Evolutionary conservation across 1,140 invertebrate genomes (phyloP).

Genomic region (Oreohelix idahoensis): DNA sequence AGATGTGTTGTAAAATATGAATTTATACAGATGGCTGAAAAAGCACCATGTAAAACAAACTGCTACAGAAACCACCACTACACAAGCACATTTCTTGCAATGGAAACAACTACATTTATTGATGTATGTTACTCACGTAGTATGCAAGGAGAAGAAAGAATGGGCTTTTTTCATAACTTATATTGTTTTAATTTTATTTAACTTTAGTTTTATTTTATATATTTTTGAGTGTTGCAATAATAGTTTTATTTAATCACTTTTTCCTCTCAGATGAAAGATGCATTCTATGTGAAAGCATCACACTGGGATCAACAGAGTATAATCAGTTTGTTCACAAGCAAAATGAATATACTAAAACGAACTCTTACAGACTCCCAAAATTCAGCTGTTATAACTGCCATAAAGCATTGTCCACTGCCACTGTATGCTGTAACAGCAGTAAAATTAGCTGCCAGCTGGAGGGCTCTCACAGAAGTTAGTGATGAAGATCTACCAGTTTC

Average conservation of each 20-base stretch:
- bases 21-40: too few species aligned
- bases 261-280: slow-evolving; percentile 34
- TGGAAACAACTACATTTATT: too few species aligned
- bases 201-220: too few species aligned
- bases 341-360: not conserved
- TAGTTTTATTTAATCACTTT: not conserved
- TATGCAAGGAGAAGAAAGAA: too few species aligned
- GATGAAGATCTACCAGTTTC: slow-evolving; percentile 19
- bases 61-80: too few species aligned
- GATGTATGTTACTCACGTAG: too few species aligned
- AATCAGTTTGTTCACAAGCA: not conserved
- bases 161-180: too few species aligned
- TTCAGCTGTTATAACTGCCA: not conserved
- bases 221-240: too few species aligned
- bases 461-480: not conserved
- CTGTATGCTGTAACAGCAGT: slow-evolving; percentile 19
- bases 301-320: slow-evolving; percentile 23
- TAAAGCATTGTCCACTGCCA: slow-evolving; percentile 12
- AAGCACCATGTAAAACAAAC: too few species aligned
- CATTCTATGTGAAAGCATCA: slow-evolving; percentile 17
- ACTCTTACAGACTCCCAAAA: slow-evolving; percentile 16
- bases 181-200: too few species aligned
- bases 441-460: slow-evolving; percentile 12
- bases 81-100: too few species aligned
- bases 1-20: too few species aligned